Conservation (phyloP, 2,113 vertebrate genomes). For the Tyrannus savana region DNA sequence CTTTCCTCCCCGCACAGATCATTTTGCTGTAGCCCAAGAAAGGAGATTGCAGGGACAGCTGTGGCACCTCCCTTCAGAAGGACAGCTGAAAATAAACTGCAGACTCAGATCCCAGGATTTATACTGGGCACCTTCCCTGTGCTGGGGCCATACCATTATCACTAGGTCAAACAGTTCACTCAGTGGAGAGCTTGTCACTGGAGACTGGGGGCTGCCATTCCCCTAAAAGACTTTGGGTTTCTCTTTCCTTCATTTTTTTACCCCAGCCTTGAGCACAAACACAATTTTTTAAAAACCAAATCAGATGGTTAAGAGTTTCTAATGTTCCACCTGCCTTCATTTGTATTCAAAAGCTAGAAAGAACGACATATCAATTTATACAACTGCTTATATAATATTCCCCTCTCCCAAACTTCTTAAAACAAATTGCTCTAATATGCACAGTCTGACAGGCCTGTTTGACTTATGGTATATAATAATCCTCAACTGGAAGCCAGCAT, state of each 20-base stretch:
- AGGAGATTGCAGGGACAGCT: conserved; percentile 56
- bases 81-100: conserved; percentile 59
- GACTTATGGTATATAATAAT: background rate
- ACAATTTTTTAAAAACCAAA: background rate
- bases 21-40: conserved; percentile 51
- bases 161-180: background rate
- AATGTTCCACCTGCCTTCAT: background rate
- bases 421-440: background rate
- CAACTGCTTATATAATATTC: background rate
- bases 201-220: background rate
- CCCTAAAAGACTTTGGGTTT: background rate
- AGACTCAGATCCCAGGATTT: conserved; percentile 38
- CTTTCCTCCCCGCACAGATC: background rate
- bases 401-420: background rate
- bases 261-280: background rate
- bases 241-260: background rate
- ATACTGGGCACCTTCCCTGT: background rate
- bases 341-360: background rate
- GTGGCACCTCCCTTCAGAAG: conserved; percentile 23
- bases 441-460: background rate
- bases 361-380: background rate
- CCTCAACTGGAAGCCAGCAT: background rate
- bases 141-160: background rate
- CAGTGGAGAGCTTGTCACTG: background rate
- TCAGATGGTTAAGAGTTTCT: background rate